Percentiles rank a stretch among this genome's conserved stretches.
phyloP scores from a whole-genome alignment of 2,888 invertebrate genomes.

The Apodemia hepburni region DNA sequence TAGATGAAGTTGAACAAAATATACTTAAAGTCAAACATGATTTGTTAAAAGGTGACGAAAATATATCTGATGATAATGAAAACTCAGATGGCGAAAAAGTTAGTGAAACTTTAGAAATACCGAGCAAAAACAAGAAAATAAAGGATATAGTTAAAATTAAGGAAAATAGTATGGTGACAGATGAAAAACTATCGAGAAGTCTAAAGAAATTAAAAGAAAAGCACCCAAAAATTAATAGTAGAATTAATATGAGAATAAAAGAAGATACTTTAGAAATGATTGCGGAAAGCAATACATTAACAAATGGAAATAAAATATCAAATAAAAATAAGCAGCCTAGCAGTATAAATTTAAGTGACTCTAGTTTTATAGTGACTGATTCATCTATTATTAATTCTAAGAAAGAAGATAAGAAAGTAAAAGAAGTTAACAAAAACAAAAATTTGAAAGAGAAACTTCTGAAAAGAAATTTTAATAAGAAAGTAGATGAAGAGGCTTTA shows the following conservation, averaged over 20 bases:
- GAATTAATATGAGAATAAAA: no score
- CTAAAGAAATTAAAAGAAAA: not conserved
- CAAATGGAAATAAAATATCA: not conserved
- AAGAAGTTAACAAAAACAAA: constrained; percentile 56
- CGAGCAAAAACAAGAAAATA: not conserved
- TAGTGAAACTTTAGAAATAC: constrained; percentile 17
- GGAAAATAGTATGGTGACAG: not conserved
- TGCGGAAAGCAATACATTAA: not conserved
- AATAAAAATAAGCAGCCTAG: not conserved
- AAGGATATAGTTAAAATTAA: constrained; percentile 23
- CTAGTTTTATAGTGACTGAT: not conserved
- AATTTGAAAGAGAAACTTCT: constrained; percentile 60
- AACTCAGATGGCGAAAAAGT: not conserved
- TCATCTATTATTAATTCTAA: constrained; percentile 3
- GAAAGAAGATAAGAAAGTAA: constrained; percentile 44
- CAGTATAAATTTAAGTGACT: not conserved
- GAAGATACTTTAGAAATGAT: not conserved
- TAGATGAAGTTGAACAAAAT: constrained; percentile 3
- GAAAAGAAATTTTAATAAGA: constrained; percentile 55
- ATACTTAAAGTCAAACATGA: constrained; percentile 6
- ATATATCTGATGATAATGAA: not conserved
- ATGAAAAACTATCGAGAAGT: not conserved
- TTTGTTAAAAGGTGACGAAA: not conserved
- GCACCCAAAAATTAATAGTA: not conserved
- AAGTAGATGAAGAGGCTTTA: constrained; percentile 35